Conservation (phyloP, 2,797 vertebrate genomes). For the Coilia nasus region DNA sequence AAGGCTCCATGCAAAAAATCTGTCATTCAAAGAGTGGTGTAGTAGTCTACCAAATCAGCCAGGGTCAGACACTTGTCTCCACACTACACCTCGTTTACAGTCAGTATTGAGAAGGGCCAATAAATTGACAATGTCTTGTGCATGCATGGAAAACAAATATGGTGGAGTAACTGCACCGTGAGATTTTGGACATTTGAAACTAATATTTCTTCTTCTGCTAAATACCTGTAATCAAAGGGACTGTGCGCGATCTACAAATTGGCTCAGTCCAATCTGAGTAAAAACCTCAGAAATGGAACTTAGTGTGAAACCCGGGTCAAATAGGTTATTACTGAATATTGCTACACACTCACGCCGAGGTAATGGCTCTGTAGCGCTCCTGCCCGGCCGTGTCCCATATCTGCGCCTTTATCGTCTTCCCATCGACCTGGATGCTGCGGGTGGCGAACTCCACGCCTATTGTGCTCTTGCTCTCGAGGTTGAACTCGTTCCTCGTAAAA, state of each 20-base stretch:
- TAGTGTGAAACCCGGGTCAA: too few species aligned
- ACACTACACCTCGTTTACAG: background rate
- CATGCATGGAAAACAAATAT: background rate
- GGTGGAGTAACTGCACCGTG: background rate
- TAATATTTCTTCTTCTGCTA: background rate
- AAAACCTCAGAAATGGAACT: background rate
- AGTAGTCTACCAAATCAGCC: background rate
- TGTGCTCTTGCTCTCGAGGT: conserved; percentile 96
- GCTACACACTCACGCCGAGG: conserved; percentile 88
- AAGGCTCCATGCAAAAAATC: background rate
- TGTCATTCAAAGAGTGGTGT: background rate
- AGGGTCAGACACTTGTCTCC: background rate
- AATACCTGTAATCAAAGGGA: background rate
- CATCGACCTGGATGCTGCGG: conserved; percentile 95
- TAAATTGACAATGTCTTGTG: background rate
- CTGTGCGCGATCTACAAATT: background rate
- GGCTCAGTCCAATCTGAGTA: background rate
- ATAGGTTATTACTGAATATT: too few species aligned
- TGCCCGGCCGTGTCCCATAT: conserved; percentile 98
- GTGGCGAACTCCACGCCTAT: conserved; percentile 97
- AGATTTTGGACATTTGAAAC: background rate
- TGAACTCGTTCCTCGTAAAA: conserved; percentile 96
- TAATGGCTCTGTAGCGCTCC: conserved; percentile 96
- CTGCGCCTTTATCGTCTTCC: conserved; percentile 98
- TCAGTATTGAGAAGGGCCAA: background rate